Conservation (phyloP, 1,140 invertebrate genomes). For the Pseudachorutes palmiensis region DNA sequence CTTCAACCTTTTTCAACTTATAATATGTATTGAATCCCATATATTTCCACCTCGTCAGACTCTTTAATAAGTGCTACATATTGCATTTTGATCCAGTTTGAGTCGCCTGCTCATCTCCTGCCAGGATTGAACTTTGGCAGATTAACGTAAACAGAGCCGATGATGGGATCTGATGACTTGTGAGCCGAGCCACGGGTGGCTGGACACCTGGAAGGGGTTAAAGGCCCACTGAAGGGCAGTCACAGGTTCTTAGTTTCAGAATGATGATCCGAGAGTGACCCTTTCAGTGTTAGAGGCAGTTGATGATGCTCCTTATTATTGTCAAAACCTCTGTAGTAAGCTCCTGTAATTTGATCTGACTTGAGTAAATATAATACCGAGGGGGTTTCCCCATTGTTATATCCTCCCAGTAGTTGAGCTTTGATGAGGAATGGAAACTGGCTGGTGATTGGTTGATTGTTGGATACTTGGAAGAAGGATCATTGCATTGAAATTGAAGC, state of each 20-base stretch:
- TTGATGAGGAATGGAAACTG: background rate
- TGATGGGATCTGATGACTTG: too few species aligned
- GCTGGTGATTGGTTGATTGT: background rate
- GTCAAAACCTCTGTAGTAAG: background rate
- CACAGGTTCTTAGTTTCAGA: background rate
- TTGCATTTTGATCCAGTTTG: too few species aligned
- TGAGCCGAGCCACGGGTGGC: background rate
- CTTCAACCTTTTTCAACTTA: too few species aligned
- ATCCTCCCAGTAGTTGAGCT: background rate
- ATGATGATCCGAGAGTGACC: background rate
- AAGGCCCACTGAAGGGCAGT: background rate
- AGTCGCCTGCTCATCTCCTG: too few species aligned
- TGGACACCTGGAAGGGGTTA: background rate
- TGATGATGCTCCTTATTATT: background rate
- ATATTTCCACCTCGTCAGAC: too few species aligned
- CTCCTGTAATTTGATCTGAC: slow-evolving; percentile 7
- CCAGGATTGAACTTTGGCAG: too few species aligned
- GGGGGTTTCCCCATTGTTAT: background rate
- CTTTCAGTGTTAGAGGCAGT: background rate
- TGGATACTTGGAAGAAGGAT: background rate
- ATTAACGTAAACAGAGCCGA: too few species aligned
- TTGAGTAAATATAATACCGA: slow-evolving; percentile 8
- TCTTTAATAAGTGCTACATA: too few species aligned
- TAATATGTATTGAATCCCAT: too few species aligned
- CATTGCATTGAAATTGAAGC: background rate